Evolutionary conservation across 2,888 invertebrate genomes (phyloP).

Genomic region (Parelbella ahira): DNA sequence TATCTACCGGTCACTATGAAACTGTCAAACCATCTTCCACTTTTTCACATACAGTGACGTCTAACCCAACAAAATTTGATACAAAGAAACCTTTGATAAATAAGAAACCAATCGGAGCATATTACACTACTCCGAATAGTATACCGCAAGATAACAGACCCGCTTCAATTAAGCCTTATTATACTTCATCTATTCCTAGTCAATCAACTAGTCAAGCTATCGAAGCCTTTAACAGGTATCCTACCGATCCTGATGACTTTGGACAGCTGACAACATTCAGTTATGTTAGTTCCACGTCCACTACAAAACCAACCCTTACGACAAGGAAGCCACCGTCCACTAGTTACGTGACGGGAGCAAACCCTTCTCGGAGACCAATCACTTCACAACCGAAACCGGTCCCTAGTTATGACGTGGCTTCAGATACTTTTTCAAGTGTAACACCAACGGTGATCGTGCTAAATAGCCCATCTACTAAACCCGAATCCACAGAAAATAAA

Average conservation of each 20-base stretch:
- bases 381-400: conserved; percentile 44
- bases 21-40: conserved; percentile 60
- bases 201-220: conserved; percentile 70
- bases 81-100: conserved; percentile 44
- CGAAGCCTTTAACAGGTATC: conserved; percentile 68
- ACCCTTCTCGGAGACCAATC: conserved; percentile 73
- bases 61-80: conserved; percentile 35
- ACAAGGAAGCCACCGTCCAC: conserved; percentile 65
- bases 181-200: conserved; percentile 61
- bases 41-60: conserved; percentile 22
- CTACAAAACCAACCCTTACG: conserved; percentile 51
- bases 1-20: conserved; percentile 66
- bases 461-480: conserved; percentile 53
- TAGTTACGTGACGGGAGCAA: conserved; percentile 68
- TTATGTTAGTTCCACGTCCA: conserved; percentile 61
- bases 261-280: conserved; percentile 65
- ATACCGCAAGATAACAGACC: conserved; percentile 50
- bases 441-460: conserved; percentile 74
- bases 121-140: conserved; percentile 56
- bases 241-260: conserved; percentile 64
- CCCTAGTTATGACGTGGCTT: conserved; percentile 54
- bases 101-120: conserved; percentile 45
- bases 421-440: conserved; percentile 67
- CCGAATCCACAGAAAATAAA: conserved; percentile 42
- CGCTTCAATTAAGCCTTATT: conserved; percentile 43